Evolutionary conservation across 2,113 vertebrate species (phyloP), one percentile per base, ranked within the genome.

Genomic region (Rissa tridactyla): DNA sequence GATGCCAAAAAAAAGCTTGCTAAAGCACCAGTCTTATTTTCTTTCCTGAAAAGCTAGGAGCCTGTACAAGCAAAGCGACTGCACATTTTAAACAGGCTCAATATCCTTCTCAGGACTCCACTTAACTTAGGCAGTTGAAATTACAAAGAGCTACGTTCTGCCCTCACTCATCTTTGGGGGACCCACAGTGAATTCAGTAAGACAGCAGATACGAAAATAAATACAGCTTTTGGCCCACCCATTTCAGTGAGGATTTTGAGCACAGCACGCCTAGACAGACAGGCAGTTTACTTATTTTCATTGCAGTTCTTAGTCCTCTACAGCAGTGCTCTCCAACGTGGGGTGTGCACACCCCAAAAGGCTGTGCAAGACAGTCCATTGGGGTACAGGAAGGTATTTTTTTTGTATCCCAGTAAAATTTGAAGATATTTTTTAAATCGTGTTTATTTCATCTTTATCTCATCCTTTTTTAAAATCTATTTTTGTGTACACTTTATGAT

Each of bases 391-490:
- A 60, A 76, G 11, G 8, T 46, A 10, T 22, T 42, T 27, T 46
- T 72, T 81, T 51, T 30, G 13, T 7, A 58, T 9, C 15, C 15
- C 27, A 46, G 4, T n/a, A 38, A 83, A 66, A 30, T 14, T 8
- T 26, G 62, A 68, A 62, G 9, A 7, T 34, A 8, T 79, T 78
- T 70, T 57, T 3, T 0, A 38, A 69, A 70, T 25, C 0, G 0
- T 40, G 20, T 27, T 69, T 44, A 26, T 62, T 55, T 71, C 3
- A 29, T 44, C 15, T 57, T 69, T 21, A 40, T 34, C 19, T 64
- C 7, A 52, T 44, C 11, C 15, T 71, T 93, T 71, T 55, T 34
- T 8, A 51, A 4, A 29, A 62, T 32, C 2, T 57, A 4, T 13
- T 44, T 75, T 44, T 47, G 42, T 25, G 13, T 52, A 25, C 1